Base-by-base conservation (phyloP, 2,888 invertebrate species). In the Imbricaverruca yamaguchii region DNA sequence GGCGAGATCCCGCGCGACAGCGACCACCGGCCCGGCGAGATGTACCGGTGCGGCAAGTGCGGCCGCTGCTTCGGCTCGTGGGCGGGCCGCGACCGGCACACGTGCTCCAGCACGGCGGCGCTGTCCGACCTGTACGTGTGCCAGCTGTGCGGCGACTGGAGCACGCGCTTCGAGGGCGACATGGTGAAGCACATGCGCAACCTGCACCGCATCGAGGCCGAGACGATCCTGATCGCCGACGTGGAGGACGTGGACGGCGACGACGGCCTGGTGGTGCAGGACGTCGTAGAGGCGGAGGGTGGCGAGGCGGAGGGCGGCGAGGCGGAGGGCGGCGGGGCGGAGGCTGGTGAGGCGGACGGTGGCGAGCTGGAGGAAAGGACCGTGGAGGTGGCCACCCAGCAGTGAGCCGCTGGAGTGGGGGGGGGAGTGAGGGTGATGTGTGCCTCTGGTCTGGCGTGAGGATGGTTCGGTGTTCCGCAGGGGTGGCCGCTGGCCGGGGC, bases 121-220 rank as follows among this genome's bases (percentile, higher is more conserved):
- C 78, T 78, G n/a, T 78, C 78, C 56, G 78, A 78, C 15, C 57
- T 78, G 23, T 78, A 57, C 57, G 78, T 78, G 13, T 78, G 78
- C 15, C 78, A 78, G 57, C 57, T 78, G 57, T 78, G 78, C 15
- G 78, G 78, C n/a, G 78, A 78, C 57, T 78, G 78, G 78, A 78
- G 78, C 57, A 78, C 78, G 8, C 56, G 78, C n/a, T 78, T 78
- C 78, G 78, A 78, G 57, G 78, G 78, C 57, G 78, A 78, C 78
- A 78, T 78, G 78, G 78, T 78, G 23, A 78, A 78, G 55, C 78
- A 78, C 25, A 78, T 78, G 78, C 55, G 78, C 21, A 78, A 78
- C n/a, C 57, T 78, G 78, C 78, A 78, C 78, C n/a, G 57, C n/a
- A 78, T 78, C 57, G 78, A 78, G 57, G 78, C 78, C 0, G 78